Conservation (phyloP, 2,113 vertebrate species). For the Pao palembangensis region DNA sequence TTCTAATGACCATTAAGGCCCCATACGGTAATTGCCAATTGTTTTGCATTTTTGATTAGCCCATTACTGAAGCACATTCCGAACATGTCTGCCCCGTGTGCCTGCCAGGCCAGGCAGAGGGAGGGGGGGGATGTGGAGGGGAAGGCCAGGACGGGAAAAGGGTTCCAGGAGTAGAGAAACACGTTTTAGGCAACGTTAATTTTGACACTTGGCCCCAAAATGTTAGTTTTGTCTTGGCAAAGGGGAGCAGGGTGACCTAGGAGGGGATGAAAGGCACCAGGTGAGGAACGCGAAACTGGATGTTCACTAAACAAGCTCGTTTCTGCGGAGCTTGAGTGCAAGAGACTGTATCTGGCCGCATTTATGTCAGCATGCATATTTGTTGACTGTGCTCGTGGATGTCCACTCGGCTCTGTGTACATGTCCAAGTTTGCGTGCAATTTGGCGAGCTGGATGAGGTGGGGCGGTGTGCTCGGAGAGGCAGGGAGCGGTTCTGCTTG, state of each 20-base stretch:
- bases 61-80: slow-evolving; percentile 95
- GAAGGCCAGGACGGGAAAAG: slow-evolving; percentile 11
- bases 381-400: slow-evolving; percentile 47
- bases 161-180: slow-evolving; percentile 9
- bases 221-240: slow-evolving; percentile 25
- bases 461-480: slow-evolving; percentile 34
- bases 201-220: slow-evolving; percentile 37
- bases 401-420: slow-evolving; percentile 36
- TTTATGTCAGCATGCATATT: slow-evolving; percentile 48
- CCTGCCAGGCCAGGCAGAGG: slow-evolving; percentile 78
- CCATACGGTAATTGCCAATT: slow-evolving; percentile 93
- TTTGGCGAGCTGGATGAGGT: slow-evolving; percentile 26
- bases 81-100: slow-evolving; percentile 81
- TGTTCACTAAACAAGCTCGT: slow-evolving; percentile 51
- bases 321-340: slow-evolving; percentile 58
- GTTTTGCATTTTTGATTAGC: slow-evolving; percentile 99
- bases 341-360: slow-evolving; percentile 57
- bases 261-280: slow-evolving; percentile 13
- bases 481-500: slow-evolving; percentile 66
- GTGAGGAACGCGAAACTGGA: slow-evolving; percentile 23
- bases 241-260: slow-evolving; percentile 5
- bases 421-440: slow-evolving; percentile 58
- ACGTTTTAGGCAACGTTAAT: slow-evolving; percentile 28
- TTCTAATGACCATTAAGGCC: slow-evolving; percentile 99
- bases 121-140: slow-evolving; percentile 23